Percentiles rank a stretch among this genome's conserved stretches.
These are phyloP conservation scores for Bos indicus DNA, from an alignment of 2,113 vertebrate genomes.

Conservation along the genomic window DNA sequence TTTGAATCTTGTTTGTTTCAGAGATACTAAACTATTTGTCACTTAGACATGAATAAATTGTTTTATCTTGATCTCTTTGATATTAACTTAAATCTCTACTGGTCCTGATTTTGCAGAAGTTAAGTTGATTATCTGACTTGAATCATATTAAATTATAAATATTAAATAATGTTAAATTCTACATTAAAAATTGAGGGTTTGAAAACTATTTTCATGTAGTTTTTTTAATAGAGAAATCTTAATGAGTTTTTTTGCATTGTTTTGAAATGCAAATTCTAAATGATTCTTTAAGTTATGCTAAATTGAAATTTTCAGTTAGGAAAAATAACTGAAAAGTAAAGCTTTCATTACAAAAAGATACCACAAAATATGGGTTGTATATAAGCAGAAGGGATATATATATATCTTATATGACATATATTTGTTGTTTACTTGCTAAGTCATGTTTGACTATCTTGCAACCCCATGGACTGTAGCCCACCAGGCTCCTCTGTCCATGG, in stretches of 20 bases:
- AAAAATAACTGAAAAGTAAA: background rate
- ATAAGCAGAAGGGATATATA: background rate
- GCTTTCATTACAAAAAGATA: background rate
- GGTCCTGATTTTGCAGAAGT: background rate
- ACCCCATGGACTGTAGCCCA: background rate
- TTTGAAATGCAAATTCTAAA: background rate
- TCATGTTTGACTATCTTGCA: background rate
- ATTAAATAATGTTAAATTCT: background rate
- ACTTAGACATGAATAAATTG: background rate
- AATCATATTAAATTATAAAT: background rate
- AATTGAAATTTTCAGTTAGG: background rate
- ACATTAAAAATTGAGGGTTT: background rate
- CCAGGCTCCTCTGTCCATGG: background rate
- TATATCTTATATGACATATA: background rate
- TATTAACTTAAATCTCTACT: background rate
- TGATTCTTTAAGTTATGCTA: background rate
- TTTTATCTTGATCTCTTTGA: background rate
- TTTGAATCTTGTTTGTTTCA: conserved; percentile 3
- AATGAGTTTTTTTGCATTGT: background rate
- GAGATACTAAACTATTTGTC: background rate
- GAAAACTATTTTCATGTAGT: background rate
- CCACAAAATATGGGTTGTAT: background rate
- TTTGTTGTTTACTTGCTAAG: background rate
- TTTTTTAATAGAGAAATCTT: background rate
- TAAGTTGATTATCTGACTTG: background rate